These are phyloP conservation scores for Dendrophyllia cribrosa DNA, from an alignment of 64 coral and sea anemone species.

Conservation along the genomic window DNA sequence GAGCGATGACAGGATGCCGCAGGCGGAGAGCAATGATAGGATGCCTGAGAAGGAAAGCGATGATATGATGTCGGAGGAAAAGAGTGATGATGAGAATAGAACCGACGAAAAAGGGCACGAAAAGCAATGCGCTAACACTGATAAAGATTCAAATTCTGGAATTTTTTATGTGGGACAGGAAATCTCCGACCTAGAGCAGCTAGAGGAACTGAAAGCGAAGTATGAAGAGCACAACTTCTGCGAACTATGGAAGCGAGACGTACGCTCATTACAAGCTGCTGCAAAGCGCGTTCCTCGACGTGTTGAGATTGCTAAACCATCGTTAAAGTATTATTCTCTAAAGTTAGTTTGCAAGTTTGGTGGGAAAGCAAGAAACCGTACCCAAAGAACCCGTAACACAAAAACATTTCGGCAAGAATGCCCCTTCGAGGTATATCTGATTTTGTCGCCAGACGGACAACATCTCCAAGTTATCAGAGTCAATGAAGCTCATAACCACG, in stretches of 20 bases:
- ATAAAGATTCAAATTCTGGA: background rate
- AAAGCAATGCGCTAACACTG: background rate
- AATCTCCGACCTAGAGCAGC: slow-evolving; percentile 1
- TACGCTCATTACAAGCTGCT: slow-evolving; percentile 49
- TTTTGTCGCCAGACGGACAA: too few relatives aligned
- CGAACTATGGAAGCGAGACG: slow-evolving; percentile 40
- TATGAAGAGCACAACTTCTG: background rate
- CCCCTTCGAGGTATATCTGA: slow-evolving; percentile 60
- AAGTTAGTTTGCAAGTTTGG: slow-evolving; percentile 65
- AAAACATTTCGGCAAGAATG: slow-evolving; percentile 62
- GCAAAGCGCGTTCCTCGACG: slow-evolving; percentile 58
- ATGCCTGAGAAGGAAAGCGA: too few relatives aligned
- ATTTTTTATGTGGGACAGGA: slow-evolving; percentile 19
- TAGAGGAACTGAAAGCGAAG: background rate
- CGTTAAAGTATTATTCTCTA: slow-evolving; percentile 52
- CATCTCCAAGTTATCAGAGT: slow-evolving; percentile 38
- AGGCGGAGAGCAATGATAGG: too few relatives aligned
- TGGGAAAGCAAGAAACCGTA: slow-evolving; percentile 16
- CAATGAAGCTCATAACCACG: slow-evolving; percentile 44
- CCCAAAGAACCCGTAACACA: slow-evolving; percentile 31
- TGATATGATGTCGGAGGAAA: too few relatives aligned
- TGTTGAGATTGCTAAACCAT: slow-evolving; percentile 27
- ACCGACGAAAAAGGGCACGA: background rate
- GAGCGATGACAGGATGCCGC: too few relatives aligned
- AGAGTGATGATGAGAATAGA: too few relatives aligned